These are phyloP conservation scores for Lateolabrax maculatus DNA, from an alignment of 2,797 vertebrate species.

Conservation along the genomic window DNA sequence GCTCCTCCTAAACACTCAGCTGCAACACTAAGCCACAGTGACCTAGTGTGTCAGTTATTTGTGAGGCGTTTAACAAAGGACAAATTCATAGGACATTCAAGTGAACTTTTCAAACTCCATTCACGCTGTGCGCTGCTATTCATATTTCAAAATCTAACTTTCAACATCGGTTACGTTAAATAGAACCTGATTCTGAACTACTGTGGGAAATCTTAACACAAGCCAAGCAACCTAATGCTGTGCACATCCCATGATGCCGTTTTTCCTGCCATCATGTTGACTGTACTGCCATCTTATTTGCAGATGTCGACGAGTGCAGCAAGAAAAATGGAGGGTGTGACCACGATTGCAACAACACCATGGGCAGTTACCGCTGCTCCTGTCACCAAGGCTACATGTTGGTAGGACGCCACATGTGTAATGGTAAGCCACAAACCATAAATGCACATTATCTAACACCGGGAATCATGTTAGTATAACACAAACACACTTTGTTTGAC, in stretches of 20 bases:
- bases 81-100: constrained; percentile 21
- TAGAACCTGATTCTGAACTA: not conserved
- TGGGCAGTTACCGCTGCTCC: constrained; percentile 93
- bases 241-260: constrained; percentile 39
- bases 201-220: not conserved
- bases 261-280: constrained; percentile 51
- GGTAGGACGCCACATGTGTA: constrained; percentile 87
- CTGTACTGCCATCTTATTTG: constrained; percentile 46
- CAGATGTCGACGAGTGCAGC: constrained; percentile 95
- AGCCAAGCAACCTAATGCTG: constrained; percentile 8
- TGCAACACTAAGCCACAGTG: constrained; percentile 42
- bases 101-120: constrained; percentile 19
- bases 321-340: constrained; percentile 89
- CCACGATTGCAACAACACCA: constrained; percentile 92
- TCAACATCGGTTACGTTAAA: not conserved
- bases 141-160: not conserved
- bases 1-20: constrained; percentile 57
- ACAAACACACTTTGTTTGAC: constrained; percentile 2
- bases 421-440: constrained; percentile 83
- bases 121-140: not conserved
- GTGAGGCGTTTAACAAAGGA: constrained; percentile 29
- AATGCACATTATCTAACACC: not conserved
- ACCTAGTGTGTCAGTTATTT: constrained; percentile 49
- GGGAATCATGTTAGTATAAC: constrained; percentile 13
- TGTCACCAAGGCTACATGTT: constrained; percentile 91